These are phyloP conservation scores for Sialis lutaria DNA, from an alignment of 2,888 invertebrate genomes.

Conservation along the genomic window DNA sequence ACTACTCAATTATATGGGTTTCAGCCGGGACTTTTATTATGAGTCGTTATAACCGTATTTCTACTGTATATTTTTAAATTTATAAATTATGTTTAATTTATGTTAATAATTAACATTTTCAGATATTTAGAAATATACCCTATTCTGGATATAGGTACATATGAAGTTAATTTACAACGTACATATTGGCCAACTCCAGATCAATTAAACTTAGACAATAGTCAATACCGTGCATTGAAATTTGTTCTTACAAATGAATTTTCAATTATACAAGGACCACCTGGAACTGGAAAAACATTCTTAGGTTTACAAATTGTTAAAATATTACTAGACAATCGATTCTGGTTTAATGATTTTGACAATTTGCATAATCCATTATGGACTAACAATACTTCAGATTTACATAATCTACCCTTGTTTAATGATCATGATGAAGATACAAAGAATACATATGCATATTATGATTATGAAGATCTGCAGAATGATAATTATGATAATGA, in stretches of 20 bases:
- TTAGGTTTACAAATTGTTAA: conserved; percentile 59
- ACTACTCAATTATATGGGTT: no score
- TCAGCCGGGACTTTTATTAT: no score
- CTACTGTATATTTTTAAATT: no score
- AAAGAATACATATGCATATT: no score
- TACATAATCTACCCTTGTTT: no score
- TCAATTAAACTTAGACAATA: conserved; percentile 37
- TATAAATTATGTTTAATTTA: no score
- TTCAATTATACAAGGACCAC: conserved; percentile 70
- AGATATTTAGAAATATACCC: conserved; percentile 3
- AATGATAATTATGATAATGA: no score
- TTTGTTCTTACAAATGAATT: conserved; percentile 54
- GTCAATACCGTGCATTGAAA: conserved; percentile 48
- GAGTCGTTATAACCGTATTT: no score
- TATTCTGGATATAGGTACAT: not conserved
- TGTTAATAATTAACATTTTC: conserved; percentile 5
- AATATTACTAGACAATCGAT: conserved; percentile 37
- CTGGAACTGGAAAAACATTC: conserved; percentile 76
- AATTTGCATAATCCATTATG: no score
- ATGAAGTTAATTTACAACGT: not conserved
- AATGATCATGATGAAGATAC: no score
- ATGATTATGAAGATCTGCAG: no score
- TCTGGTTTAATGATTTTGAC: conserved; percentile 18
- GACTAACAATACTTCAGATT: no score
- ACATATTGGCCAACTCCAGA: conserved; percentile 28